Evolutionary conservation across 2,888 invertebrate genomes (phyloP).

Genomic region (Ochropacha duplaris): DNA sequence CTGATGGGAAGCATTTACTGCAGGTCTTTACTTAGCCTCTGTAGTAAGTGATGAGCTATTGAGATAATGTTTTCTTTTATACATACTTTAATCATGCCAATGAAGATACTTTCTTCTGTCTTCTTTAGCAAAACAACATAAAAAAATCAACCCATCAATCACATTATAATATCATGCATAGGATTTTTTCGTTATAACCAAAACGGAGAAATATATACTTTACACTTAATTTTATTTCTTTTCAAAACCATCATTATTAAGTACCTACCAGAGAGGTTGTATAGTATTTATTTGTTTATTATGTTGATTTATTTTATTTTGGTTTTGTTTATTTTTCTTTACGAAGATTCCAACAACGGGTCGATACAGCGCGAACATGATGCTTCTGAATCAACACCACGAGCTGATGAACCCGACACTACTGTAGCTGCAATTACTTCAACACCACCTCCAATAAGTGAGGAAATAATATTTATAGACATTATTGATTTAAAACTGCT

Average conservation of each 20-base stretch:
- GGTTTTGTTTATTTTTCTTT: conserved; percentile 11
- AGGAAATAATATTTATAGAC: conserved; percentile 20
- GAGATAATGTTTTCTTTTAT: not conserved
- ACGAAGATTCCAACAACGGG: not conserved
- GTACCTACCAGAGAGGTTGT: not conserved
- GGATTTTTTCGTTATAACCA: too few species aligned
- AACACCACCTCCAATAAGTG: not conserved
- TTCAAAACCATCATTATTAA: too few species aligned
- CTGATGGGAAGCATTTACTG: too few species aligned
- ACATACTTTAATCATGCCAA: too few species aligned
- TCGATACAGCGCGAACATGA: not conserved
- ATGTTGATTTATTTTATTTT: conserved; percentile 10
- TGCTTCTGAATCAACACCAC: not conserved
- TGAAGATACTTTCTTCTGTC: too few species aligned
- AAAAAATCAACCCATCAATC: too few species aligned
- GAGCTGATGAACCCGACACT: not conserved
- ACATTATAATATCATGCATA: too few species aligned
- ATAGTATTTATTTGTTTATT: not conserved
- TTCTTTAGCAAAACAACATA: too few species aligned
- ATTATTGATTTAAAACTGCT: not conserved
- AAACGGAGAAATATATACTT: too few species aligned
- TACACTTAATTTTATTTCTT: too few species aligned
- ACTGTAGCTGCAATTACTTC: not conserved
- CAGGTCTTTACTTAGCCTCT: too few species aligned
- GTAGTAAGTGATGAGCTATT: not conserved